These are phyloP conservation scores for Linnaemya vulpina DNA, from an alignment of 2,888 invertebrate species.

Conservation along the genomic window DNA sequence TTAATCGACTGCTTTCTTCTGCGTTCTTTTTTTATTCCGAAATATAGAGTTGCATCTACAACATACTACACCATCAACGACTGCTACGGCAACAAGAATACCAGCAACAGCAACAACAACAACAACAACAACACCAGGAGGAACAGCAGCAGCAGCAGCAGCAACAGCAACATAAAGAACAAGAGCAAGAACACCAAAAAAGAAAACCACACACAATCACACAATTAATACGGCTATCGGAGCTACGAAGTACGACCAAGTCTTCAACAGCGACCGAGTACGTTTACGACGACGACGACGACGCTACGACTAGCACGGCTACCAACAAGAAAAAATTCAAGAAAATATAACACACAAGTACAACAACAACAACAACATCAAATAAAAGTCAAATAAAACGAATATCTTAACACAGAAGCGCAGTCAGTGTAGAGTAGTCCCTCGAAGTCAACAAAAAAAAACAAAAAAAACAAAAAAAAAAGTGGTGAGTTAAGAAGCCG, in stretches of 20 bases:
- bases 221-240: slow-evolving; percentile 47
- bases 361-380: not conserved
- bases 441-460: not conserved
- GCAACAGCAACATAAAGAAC: not conserved
- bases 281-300: slow-evolving; percentile 18
- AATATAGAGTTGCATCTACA: slow-evolving; percentile 68
- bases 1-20: slow-evolving; percentile 69
- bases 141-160: slow-evolving; percentile 23
- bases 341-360: not conserved
- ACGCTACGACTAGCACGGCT: slow-evolving; percentile 25
- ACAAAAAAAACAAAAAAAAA: not conserved
- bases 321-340: slow-evolving; percentile 10
- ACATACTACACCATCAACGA: slow-evolving; percentile 48
- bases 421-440: not conserved
- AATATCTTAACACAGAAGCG: too few species aligned
- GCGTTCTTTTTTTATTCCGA: slow-evolving; percentile 64
- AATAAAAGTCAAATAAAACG: not conserved
- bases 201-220: slow-evolving; percentile 44
- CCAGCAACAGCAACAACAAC: slow-evolving; percentile 1
- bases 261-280: slow-evolving; percentile 28
- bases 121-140: slow-evolving; percentile 27
- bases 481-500: slow-evolving; percentile 16
- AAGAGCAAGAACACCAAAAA: slow-evolving; percentile 33
- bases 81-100: slow-evolving; percentile 39
- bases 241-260: slow-evolving; percentile 50